Base-by-base conservation (phyloP, 2,113 vertebrate genomes). In the Gavia stellata region DNA sequence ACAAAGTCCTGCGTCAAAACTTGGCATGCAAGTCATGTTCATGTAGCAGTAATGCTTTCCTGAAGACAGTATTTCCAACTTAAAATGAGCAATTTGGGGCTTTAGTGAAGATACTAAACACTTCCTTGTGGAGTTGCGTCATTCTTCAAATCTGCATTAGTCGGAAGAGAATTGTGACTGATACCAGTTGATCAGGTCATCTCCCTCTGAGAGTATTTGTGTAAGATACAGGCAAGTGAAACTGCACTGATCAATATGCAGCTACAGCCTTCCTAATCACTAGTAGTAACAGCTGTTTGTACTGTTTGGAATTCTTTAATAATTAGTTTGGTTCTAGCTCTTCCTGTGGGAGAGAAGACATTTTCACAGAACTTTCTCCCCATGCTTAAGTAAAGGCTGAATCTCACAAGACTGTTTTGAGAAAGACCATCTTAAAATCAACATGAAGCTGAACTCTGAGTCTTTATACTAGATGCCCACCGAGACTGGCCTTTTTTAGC, bases 101-200 rank as follows among this genome's bases (percentile, higher is more conserved):
- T 65, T 73, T 61, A 29, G 7, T 40, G 50, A 44, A n/a, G 12
- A 12, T 17, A 38, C 6, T 33, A 33, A 85, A 59, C 7, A 4
- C 16, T 65, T 42, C 7, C 20, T 56, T 8, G 8, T 49, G 36
- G 36, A 45, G 84, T 16, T 26, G 25, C 21, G 38, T 28, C 16
- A 8, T 85, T 81, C 47, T 42, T 62, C 40, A 44, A 61, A 42
- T 36, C 2, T 1, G 7, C 45, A 34, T 59, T 12, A 10, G n/a
- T 82, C 14, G 3, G 15, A 34, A 44, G 49, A 53, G 58, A 58
- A 7, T 4, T 3, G 15, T 59, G 44, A 45, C 26, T 29, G 17
- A 9, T n/a, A 18, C 1, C 21, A 24, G 8, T 4, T 38, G 29
- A 14, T 92, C 9, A 7, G 28, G 45, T 10, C 2, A 1, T 15